A percentile compares a stretch with the other conserved stretches of the same genome.
Evolutionary conservation across 2,888 invertebrate species (phyloP).

Genomic region (Eledone cirrhosa): DNA sequence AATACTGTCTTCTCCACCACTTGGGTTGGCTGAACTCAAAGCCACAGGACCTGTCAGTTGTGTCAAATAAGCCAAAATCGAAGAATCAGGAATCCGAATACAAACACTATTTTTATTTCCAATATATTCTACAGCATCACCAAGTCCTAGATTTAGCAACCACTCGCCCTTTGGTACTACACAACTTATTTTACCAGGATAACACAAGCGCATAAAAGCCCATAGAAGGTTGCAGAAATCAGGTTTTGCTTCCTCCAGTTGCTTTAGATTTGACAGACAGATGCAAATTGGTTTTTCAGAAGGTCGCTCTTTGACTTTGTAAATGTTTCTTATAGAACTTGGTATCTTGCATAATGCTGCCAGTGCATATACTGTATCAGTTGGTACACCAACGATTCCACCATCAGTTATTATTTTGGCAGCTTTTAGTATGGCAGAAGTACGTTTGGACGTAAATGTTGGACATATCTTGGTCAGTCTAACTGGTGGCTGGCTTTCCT

Average conservation of each 20-base stretch:
- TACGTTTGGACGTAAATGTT: slow-evolving; percentile 42
- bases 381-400: slow-evolving; percentile 46
- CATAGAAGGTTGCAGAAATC: slow-evolving; percentile 45
- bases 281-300: slow-evolving; percentile 52
- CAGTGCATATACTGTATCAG: slow-evolving; percentile 51
- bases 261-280: slow-evolving; percentile 49
- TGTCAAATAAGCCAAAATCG: slow-evolving; percentile 46
- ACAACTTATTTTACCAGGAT: slow-evolving; percentile 51
- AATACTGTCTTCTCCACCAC: slow-evolving; percentile 48
- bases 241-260: slow-evolving; percentile 43
- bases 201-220: slow-evolving; percentile 48
- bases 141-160: slow-evolving; percentile 40
- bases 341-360: slow-evolving; percentile 49
- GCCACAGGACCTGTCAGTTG: slow-evolving; percentile 47
- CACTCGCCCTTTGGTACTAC: slow-evolving; percentile 49
- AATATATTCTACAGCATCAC: slow-evolving; percentile 39
- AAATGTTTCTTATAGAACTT: slow-evolving; percentile 44
- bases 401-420: slow-evolving; percentile 43
- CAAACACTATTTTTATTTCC: slow-evolving; percentile 48
- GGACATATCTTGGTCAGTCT: slow-evolving; percentile 35
- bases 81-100: slow-evolving; percentile 48
- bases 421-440: slow-evolving; percentile 40
- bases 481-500: not conserved
- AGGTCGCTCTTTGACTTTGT: slow-evolving; percentile 46
- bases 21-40: slow-evolving; percentile 49